These are phyloP conservation scores for Hoplostethus atlanticus DNA, from an alignment of 2,797 vertebrate species.

Conservation along the genomic window DNA sequence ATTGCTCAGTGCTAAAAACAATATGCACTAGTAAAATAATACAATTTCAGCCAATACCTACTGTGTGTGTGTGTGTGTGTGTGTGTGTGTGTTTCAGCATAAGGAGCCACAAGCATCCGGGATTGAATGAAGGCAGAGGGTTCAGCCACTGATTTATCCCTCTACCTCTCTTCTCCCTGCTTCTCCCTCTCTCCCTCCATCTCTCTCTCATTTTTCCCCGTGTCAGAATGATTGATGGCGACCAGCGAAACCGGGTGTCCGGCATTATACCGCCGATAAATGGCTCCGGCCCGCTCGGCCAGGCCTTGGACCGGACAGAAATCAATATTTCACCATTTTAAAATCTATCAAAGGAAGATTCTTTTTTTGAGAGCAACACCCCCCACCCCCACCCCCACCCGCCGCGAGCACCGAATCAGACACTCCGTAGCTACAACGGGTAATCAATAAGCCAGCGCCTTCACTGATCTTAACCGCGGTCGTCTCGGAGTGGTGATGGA, in stretches of 20 bases:
- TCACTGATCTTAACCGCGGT: slow-evolving; percentile 79
- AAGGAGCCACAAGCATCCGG: neutral
- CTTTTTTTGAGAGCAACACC: slow-evolving; percentile 40
- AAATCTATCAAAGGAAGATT: slow-evolving; percentile 91
- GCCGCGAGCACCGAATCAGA: slow-evolving; percentile 79
- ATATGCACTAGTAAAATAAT: slow-evolving; percentile 1
- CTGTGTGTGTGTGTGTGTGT: slow-evolving; percentile 19
- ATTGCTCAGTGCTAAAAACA: neutral
- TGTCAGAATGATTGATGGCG: slow-evolving; percentile 92
- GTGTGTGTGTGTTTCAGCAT: slow-evolving; percentile 13
- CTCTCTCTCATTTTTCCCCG: slow-evolving; percentile 65
- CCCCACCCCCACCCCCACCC: slow-evolving; percentile 21
- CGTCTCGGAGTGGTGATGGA: slow-evolving; percentile 79
- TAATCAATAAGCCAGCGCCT: slow-evolving; percentile 83
- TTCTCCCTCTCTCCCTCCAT: slow-evolving; percentile 20
- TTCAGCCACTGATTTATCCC: slow-evolving; percentile 63
- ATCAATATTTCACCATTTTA: slow-evolving; percentile 98
- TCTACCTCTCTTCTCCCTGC: slow-evolving; percentile 40
- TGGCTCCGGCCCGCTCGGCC: slow-evolving; percentile 66
- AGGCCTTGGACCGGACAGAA: slow-evolving; percentile 85
- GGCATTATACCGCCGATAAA: slow-evolving; percentile 73
- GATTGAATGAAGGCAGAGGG: slow-evolving; percentile 43
- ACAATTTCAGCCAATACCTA: neutral
- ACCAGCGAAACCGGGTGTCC: slow-evolving; percentile 70
- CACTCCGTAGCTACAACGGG: slow-evolving; percentile 79